Conservation (phyloP, 2,888 invertebrate species). For the Galerucella calmariensis region DNA sequence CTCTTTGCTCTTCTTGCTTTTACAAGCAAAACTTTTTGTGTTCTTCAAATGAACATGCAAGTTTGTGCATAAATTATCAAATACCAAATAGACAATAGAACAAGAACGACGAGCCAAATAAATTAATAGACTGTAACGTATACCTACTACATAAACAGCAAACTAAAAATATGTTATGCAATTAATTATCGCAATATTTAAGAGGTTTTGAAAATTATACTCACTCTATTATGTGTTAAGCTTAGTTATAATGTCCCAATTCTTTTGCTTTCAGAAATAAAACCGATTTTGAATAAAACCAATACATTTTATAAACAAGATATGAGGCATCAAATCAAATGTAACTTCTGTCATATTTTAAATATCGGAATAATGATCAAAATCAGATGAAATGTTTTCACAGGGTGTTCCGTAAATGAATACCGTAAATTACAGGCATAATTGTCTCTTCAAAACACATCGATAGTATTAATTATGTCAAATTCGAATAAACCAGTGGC, state of each 20-base stretch:
- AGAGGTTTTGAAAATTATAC: neutral
- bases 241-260: neutral
- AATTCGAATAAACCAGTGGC: neutral
- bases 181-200: neutral
- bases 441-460: too few relatives aligned
- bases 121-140: neutral
- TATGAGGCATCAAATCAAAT: too few relatives aligned
- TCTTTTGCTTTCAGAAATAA: neutral
- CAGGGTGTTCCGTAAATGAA: too few relatives aligned
- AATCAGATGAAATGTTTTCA: too few relatives aligned
- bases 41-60: neutral
- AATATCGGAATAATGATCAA: too few relatives aligned
- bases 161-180: neutral
- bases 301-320: too few relatives aligned
- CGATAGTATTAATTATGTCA: too few relatives aligned
- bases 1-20: neutral
- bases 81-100: neutral
- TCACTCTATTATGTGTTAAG: neutral
- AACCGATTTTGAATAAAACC: too few relatives aligned
- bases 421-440: too few relatives aligned
- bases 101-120: conserved; percentile 1
- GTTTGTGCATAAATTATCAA: conserved; percentile 8
- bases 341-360: too few relatives aligned
- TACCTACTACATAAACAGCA: neutral
- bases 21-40: neutral